Evolutionary conservation across 2,888 invertebrate species (phyloP).

Genomic region (Crepidodera aurea): DNA sequence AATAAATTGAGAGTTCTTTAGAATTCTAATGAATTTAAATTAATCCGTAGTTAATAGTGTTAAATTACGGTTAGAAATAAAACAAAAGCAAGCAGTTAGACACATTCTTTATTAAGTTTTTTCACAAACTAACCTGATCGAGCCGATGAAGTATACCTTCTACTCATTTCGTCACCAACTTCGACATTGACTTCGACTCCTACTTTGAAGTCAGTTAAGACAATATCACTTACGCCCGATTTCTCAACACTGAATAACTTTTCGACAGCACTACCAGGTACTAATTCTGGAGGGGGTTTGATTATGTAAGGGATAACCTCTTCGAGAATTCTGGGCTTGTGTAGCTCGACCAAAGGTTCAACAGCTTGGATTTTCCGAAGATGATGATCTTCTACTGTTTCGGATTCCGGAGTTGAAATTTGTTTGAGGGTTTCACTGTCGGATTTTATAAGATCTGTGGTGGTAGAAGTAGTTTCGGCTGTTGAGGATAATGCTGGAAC

Average conservation of each 20-base stretch:
- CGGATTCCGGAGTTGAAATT: constrained; percentile 46
- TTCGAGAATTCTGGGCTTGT: constrained; percentile 48
- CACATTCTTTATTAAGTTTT: constrained; percentile 31
- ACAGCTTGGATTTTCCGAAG: constrained; percentile 46
- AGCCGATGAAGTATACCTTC: constrained; percentile 51
- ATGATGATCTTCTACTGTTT: constrained; percentile 42
- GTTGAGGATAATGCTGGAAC: constrained; percentile 28
- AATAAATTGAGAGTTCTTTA: no score
- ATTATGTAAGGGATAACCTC: constrained; percentile 48
- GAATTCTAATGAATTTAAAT: no score
- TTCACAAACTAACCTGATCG: constrained; percentile 50
- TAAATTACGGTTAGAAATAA: constrained; percentile 9
- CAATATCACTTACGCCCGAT: constrained; percentile 46
- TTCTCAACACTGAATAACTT: constrained; percentile 52
- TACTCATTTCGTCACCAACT: constrained; percentile 55
- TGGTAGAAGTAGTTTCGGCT: constrained; percentile 39
- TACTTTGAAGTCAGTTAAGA: constrained; percentile 52
- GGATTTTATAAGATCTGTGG: constrained; percentile 27
- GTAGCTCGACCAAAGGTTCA: constrained; percentile 50
- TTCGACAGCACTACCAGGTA: constrained; percentile 50
- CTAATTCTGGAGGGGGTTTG: constrained; percentile 47
- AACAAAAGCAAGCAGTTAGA: constrained; percentile 32
- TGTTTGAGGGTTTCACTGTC: constrained; percentile 45
- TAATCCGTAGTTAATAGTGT: no score
- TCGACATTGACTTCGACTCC: constrained; percentile 55